Base-by-base conservation (phyloP, 1,140 invertebrate genomes). In the Megalopta genalis region DNA sequence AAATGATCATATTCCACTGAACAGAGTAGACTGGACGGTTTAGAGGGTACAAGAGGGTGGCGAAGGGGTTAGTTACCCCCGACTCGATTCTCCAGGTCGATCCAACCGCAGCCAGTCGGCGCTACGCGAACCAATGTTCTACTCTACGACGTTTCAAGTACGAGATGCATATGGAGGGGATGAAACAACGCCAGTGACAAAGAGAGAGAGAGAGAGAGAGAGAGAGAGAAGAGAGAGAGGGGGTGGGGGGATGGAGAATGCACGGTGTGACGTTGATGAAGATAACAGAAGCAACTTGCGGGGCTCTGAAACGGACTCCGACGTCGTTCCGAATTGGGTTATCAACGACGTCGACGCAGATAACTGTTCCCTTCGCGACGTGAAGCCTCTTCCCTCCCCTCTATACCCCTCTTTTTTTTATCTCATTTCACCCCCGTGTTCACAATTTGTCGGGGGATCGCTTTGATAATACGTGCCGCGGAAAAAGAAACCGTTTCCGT, bases 121-220 rank as follows among this genome's bases (percentile, higher is more conserved):
- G 72, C 86, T 87, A 86, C 83, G 70, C 75, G 86, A 91, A 90
- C 82, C 88, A 90, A 91, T 88, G 89, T 90, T 91, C 88, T 90
- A 91, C 85, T 90, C 86, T 91, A 89, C 73, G 46, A 69, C 69
- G 79, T 66, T 81, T 71, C 60, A 78, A 84, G 64, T 73, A 62
- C 79, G 83, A 70, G 66, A 82, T 88, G 82, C 81, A 76, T 57
- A 46, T 32, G 54, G 49, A 49, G 67, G 65, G n/a, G 52, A 81
- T 84, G 83, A 78, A 71, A 78, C 60, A 78, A 72, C 66, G 66
- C 46, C 66, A 54, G 25, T 39, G 69, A 72, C 39, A 77, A 57
- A 52, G 21, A 32, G 25, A 6, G 16, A 46, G 14, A 46, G 9
- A 46, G 0, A 46, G 42, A 46, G 42, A 46, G 10, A 46, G 42